A percentile compares a stretch with the other conserved stretches of the same genome.
These are phyloP conservation scores for Penaeus indicus DNA, from an alignment of 1,140 invertebrate genomes.

Conservation along the genomic window DNA sequence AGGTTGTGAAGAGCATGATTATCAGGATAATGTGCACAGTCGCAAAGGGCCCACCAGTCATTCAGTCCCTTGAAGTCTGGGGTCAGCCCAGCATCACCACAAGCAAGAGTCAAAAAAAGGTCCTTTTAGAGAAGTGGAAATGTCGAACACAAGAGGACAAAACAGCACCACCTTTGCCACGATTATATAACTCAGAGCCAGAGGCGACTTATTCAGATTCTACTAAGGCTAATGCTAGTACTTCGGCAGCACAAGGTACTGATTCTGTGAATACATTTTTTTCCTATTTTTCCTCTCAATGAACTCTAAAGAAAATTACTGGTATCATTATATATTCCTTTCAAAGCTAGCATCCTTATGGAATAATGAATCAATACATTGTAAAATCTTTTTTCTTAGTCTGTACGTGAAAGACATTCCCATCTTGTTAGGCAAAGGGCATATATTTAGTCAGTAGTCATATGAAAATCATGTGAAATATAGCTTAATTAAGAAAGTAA, in stretches of 20 bases:
- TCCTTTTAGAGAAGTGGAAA: conserved; percentile 36
- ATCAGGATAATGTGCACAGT: conserved; percentile 38
- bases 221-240: neutral
- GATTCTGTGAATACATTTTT: neutral
- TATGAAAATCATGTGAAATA: no score
- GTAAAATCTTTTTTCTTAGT: no score
- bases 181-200: conserved; percentile 44
- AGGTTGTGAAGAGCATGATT: conserved; percentile 36
- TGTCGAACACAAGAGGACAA: neutral
- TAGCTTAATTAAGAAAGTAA: no score
- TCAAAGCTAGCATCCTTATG: no score
- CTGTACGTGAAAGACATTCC: no score
- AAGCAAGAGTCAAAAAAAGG: conserved; percentile 27
- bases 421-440: no score
- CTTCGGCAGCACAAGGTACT: conserved; percentile 26
- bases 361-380: no score
- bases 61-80: conserved; percentile 41
- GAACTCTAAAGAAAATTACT: no score
- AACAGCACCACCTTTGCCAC: neutral
- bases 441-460: no score
- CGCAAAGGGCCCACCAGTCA: conserved; percentile 47
- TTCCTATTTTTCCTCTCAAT: no score
- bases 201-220: conserved; percentile 6
- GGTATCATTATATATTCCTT: no score
- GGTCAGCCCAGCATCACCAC: conserved; percentile 50